Evolutionary conservation across 2,797 vertebrate genomes (phyloP).

Genomic region (Gambusia yucatana): DNA sequence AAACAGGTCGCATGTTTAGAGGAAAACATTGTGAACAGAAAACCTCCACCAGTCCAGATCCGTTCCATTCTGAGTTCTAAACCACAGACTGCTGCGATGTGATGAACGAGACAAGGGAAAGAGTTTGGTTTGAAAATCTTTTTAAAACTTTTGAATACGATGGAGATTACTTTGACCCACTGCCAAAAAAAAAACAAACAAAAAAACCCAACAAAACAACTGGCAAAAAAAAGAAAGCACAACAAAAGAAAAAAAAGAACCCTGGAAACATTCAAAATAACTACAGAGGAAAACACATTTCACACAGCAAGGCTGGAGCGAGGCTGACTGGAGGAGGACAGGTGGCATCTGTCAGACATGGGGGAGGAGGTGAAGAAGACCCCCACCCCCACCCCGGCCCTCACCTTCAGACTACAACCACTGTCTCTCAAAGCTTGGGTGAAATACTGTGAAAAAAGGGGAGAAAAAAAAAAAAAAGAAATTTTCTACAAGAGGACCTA

Average conservation of each 20-base stretch:
- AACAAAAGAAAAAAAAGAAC: slow-evolving; percentile 50
- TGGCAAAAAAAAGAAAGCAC: slow-evolving; percentile 48
- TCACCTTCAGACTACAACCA: slow-evolving; percentile 82
- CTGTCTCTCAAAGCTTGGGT: slow-evolving; percentile 39
- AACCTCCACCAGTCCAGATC: slow-evolving; percentile 23
- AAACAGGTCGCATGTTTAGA: slow-evolving; percentile 23
- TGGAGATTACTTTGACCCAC: slow-evolving; percentile 40
- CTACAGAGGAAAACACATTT: slow-evolving; percentile 77
- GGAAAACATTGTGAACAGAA: slow-evolving; percentile 43
- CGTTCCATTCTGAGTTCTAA: slow-evolving; percentile 25
- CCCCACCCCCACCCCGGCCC: slow-evolving; percentile 18
- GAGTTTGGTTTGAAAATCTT: slow-evolving; percentile 37
- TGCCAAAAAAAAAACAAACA: slow-evolving; percentile 14
- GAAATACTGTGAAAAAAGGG: slow-evolving; percentile 54
- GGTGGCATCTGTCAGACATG: slow-evolving; percentile 35
- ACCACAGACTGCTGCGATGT: background rate
- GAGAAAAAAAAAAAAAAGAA: slow-evolving; percentile 68
- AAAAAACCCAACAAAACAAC: background rate
- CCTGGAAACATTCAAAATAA: slow-evolving; percentile 76
- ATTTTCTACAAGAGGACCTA: slow-evolving; percentile 86
- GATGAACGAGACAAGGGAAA: slow-evolving; percentile 37
- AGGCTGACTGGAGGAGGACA: slow-evolving; percentile 62
- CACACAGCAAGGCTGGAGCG: slow-evolving; percentile 76
- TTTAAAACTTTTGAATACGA: slow-evolving; percentile 56
- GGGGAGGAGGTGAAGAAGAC: slow-evolving; percentile 4